Evolutionary conservation across 2,113 vertebrate species (phyloP).

Genomic region (Mus musculus): GRCm39 chr1:95660001-95660500

Average conservation of each 20-base stretch:
- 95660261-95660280: background rate
- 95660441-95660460: too few species aligned
- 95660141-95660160: background rate
- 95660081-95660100: background rate
- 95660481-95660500: too few species aligned
- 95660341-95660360: too few species aligned
- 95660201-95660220: background rate
- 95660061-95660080: too few species aligned
- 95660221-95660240: background rate
- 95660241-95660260: background rate
- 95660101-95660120: background rate
- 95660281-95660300: background rate
- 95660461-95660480: too few species aligned
- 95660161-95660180: background rate
- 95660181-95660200: background rate
- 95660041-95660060: background rate
- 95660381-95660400: too few species aligned
- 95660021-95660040: background rate
- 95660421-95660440: too few species aligned
- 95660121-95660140: background rate
- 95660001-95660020: background rate
- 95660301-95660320: background rate
- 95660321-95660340: background rate
- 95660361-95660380: too few species aligned
- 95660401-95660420: too few species aligned